phyloP scores from a whole-genome alignment of 2,797 vertebrate species.

The Darevskia nairensis region DNA sequence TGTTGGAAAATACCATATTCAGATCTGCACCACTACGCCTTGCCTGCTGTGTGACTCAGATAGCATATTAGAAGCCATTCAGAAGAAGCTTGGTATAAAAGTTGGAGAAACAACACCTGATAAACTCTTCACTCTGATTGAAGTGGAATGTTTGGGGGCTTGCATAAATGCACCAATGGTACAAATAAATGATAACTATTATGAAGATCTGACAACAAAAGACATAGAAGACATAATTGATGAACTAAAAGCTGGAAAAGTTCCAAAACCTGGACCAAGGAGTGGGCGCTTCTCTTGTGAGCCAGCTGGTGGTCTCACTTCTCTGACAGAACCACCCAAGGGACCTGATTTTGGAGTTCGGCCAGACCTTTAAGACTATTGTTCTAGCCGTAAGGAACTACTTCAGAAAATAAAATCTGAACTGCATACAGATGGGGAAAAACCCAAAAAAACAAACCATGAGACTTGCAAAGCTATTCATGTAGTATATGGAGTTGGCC shows the following conservation, averaged over 20 bases:
- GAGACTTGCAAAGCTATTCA: constrained; percentile 1
- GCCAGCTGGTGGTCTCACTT: constrained; percentile 93
- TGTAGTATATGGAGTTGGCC: constrained; percentile 7
- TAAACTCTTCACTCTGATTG: no score
- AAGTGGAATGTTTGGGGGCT: no score
- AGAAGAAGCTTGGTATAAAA: no score
- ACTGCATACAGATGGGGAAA: not conserved
- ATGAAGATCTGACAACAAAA: constrained; percentile 86
- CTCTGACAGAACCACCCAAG: constrained; percentile 90
- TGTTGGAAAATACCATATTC: no score
- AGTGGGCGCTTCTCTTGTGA: constrained; percentile 95
- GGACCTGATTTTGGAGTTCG: constrained; percentile 94
- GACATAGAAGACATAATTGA: constrained; percentile 95
- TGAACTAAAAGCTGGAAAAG: constrained; percentile 91
- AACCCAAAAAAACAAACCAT: no score
- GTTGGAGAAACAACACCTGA: no score
- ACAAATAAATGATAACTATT: no score
- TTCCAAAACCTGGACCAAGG: constrained; percentile 91
- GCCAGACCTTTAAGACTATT: constrained; percentile 85
- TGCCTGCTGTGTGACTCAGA: no score
- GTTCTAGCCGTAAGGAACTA: constrained; percentile 44
- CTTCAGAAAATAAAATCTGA: constrained; percentile 24
- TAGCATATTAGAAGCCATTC: no score
- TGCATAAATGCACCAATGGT: no score
- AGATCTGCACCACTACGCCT: no score